Evolutionary conservation across 2,888 invertebrate genomes (phyloP).

Genomic region (Drosophila buzzatii): DNA sequence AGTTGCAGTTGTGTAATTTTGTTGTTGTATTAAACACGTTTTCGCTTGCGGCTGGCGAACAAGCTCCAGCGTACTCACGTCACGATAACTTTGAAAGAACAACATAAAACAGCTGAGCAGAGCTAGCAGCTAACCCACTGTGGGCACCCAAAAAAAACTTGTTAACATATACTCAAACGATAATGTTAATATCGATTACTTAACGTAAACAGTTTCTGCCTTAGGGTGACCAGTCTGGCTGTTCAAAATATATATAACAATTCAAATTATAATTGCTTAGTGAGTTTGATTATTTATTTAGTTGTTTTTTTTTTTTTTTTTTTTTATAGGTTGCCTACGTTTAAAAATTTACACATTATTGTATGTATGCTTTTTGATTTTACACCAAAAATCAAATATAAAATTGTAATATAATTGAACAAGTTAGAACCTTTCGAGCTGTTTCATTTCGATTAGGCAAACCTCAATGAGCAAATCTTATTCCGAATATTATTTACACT

Average conservation of each 20-base stretch:
- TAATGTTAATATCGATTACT: conserved; percentile 9
- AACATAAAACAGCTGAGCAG: conserved; percentile 66
- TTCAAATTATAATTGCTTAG: not conserved
- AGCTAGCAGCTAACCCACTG: not conserved
- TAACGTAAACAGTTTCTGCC: not conserved
- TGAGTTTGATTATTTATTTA: conserved; percentile 26
- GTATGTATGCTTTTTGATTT: conserved; percentile 44
- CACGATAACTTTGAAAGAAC: conserved; percentile 56
- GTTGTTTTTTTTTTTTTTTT: conserved; percentile 5
- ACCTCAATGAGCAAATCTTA: conserved; percentile 77
- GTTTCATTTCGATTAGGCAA: conserved; percentile 61
- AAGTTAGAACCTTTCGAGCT: conserved; percentile 49
- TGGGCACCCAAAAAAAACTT: conserved; percentile 11
- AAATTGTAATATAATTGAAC: conserved; percentile 56
- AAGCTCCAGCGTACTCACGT: conserved; percentile 34
- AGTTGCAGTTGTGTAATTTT: conserved; percentile 15
- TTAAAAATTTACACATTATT: conserved; percentile 53
- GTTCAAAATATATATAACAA: not conserved
- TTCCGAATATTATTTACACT: conserved; percentile 60
- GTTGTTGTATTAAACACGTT: conserved; percentile 58
- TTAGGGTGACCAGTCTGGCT: not conserved
- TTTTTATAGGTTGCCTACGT: conserved; percentile 39
- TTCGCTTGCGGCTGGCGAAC: conserved; percentile 42
- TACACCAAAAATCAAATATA: conserved; percentile 33
- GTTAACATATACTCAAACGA: conserved; percentile 13